Conservation (phyloP, 2,888 invertebrate species). For the Bombyx huttoni region DNA sequence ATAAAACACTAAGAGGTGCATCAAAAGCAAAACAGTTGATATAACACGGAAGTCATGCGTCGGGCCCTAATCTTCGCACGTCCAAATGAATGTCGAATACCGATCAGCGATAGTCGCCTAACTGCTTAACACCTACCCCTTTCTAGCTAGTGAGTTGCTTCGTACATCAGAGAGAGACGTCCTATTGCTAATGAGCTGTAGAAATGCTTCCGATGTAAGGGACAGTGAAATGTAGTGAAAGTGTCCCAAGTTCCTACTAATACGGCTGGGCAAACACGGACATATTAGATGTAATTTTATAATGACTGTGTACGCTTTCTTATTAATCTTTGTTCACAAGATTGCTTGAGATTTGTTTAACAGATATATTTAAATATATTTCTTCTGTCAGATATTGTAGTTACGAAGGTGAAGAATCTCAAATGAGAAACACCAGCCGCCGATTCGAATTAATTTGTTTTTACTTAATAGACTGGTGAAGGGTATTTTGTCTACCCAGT, state of each 20-base stretch:
- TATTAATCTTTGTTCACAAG: conserved; percentile 2
- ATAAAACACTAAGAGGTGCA: neutral
- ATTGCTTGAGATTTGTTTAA: conserved; percentile 2
- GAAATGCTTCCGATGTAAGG: conserved; percentile 30
- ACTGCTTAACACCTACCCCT: conserved; percentile 16
- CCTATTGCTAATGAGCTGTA: conserved; percentile 43
- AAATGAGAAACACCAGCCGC: too few species aligned
- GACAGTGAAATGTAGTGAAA: conserved; percentile 38
- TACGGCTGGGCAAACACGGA: conserved; percentile 9
- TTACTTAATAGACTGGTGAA: too few species aligned
- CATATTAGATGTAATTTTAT: conserved; percentile 4
- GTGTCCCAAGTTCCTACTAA: conserved; percentile 17
- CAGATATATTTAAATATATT: too few species aligned
- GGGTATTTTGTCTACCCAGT: too few species aligned
- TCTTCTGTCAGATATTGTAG: too few species aligned
- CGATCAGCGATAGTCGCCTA: conserved; percentile 29
- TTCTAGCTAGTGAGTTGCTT: conserved; percentile 25
- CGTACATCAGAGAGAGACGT: conserved; percentile 25
- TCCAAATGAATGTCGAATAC: conserved; percentile 18
- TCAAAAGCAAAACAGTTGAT: neutral
- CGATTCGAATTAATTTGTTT: too few species aligned
- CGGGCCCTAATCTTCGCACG: conserved; percentile 4
- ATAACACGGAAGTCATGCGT: neutral
- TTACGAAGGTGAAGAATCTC: too few species aligned
- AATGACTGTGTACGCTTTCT: neutral